Percentiles rank a stretch among this genome's conserved stretches.
These are phyloP conservation scores for Eubasilissa regina DNA, from an alignment of 1,140 invertebrate genomes.

Conservation along the genomic window DNA sequence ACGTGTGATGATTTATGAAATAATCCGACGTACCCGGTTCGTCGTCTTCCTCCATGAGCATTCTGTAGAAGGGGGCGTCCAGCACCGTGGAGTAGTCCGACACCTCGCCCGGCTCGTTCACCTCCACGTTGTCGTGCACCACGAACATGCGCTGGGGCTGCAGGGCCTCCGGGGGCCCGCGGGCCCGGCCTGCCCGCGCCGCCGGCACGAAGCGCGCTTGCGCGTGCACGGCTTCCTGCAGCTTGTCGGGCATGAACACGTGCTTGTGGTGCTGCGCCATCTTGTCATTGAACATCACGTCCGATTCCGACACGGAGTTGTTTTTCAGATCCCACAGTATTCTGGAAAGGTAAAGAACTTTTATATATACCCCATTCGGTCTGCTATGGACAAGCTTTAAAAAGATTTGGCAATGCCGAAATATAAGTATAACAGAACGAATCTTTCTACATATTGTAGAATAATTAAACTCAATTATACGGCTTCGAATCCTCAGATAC, in stretches of 20 bases:
- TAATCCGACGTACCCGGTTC: slow-evolving; percentile 70
- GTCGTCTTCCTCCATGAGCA: slow-evolving; percentile 76
- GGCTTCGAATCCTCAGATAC: too few relatives aligned
- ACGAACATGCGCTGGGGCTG: slow-evolving; percentile 79
- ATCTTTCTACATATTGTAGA: too few relatives aligned
- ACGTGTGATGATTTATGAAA: not conserved
- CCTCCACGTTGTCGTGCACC: slow-evolving; percentile 84
- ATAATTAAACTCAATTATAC: too few relatives aligned
- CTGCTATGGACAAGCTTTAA: too few relatives aligned
- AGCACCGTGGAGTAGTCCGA: slow-evolving; percentile 76
- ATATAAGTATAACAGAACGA: too few relatives aligned
- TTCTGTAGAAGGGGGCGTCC: slow-evolving; percentile 77
- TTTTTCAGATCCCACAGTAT: slow-evolving; percentile 67
- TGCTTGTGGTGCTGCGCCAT: slow-evolving; percentile 75
- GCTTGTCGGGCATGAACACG: slow-evolving; percentile 75
- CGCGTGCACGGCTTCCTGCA: slow-evolving; percentile 75
- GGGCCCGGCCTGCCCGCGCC: not conserved
- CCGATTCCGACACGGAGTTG: slow-evolving; percentile 67
- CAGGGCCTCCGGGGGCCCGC: slow-evolving; percentile 71
- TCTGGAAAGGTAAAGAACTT: slow-evolving; percentile 60
- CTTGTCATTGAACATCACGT: slow-evolving; percentile 67
- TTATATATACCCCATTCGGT: too few relatives aligned
- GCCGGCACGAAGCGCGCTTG: slow-evolving; percentile 57
- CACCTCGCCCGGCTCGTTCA: slow-evolving; percentile 76
- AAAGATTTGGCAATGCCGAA: too few relatives aligned